Evolutionary conservation across 2,888 invertebrate genomes (phyloP).

Genomic region (Glyphotaelius pellucidus): DNA sequence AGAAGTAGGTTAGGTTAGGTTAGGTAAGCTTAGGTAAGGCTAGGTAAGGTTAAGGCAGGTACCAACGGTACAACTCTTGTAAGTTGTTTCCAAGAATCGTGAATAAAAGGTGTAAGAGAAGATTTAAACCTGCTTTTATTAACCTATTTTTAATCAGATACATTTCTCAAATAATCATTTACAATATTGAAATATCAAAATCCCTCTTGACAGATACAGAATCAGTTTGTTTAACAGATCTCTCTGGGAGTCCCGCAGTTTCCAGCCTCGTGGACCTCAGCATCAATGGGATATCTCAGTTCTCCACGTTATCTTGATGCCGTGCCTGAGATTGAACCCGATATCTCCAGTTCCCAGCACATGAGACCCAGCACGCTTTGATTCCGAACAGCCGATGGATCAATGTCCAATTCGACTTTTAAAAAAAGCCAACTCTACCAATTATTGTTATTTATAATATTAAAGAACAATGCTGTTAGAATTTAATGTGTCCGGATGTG

Average conservation of each 20-base stretch:
- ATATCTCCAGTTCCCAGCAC: neutral
- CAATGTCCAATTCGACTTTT: neutral
- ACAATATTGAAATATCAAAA: constrained; percentile 6
- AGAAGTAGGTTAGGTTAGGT: too few relatives aligned
- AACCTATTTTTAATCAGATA: neutral
- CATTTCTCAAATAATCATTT: neutral
- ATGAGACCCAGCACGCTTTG: constrained; percentile 4
- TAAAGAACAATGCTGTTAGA: neutral
- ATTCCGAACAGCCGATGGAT: constrained; percentile 19
- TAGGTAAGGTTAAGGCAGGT: too few relatives aligned
- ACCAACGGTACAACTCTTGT: too few relatives aligned
- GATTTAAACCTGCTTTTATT: neutral
- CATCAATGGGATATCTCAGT: constrained; percentile 3
- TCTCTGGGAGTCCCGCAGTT: neutral
- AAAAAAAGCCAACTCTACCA: neutral
- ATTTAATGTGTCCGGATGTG: neutral
- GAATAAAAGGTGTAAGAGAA: neutral
- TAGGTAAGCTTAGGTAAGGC: too few relatives aligned
- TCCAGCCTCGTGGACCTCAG: neutral
- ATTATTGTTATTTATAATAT: neutral
- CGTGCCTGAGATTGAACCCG: neutral
- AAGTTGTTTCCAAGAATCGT: neutral
- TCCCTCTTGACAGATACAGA: neutral
- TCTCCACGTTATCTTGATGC: constrained; percentile 10
- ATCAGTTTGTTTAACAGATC: neutral